These are phyloP conservation scores for Gymnothorax javanicus DNA, from an alignment of 2,797 vertebrate genomes.

Conservation along the genomic window DNA sequence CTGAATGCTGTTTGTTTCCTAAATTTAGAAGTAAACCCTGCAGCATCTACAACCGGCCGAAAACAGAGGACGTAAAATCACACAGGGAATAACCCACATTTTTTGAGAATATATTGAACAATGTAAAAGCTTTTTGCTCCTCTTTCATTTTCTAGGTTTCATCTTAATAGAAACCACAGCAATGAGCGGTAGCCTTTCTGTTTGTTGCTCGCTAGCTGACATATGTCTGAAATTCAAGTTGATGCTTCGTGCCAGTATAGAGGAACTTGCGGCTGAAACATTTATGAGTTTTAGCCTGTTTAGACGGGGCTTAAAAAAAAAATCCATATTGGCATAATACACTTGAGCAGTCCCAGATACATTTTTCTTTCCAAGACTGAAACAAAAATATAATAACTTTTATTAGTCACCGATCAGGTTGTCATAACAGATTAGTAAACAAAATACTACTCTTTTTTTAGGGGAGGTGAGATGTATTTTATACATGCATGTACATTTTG, in stretches of 20 bases:
- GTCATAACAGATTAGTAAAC: neutral
- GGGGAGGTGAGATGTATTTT: neutral
- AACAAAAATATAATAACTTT: neutral
- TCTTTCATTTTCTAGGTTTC: conserved; percentile 60
- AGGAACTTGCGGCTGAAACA: neutral
- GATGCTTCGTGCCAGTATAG: neutral
- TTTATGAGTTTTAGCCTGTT: neutral
- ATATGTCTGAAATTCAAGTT: neutral
- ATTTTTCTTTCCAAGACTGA: neutral
- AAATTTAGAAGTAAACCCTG: conserved; percentile 48
- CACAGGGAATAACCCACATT: conserved; percentile 56
- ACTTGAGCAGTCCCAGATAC: neutral
- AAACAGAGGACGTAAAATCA: conserved; percentile 27
- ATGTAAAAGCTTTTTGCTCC: conserved; percentile 47
- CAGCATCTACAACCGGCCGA: conserved; percentile 22
- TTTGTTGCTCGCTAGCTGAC: conserved; percentile 41
- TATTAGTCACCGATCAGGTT: neutral
- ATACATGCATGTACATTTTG: conserved; percentile 8
- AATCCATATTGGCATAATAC: conserved; percentile 3
- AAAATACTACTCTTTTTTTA: neutral
- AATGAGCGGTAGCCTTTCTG: conserved; percentile 64
- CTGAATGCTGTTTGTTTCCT: conserved; percentile 66
- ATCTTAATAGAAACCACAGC: conserved; percentile 69
- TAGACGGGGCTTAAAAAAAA: neutral
- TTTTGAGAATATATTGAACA: conserved; percentile 52